Evolutionary conservation across 2,113 vertebrate genomes (phyloP).

Genomic region (Stomatorhinus ivindoensis): DNA sequence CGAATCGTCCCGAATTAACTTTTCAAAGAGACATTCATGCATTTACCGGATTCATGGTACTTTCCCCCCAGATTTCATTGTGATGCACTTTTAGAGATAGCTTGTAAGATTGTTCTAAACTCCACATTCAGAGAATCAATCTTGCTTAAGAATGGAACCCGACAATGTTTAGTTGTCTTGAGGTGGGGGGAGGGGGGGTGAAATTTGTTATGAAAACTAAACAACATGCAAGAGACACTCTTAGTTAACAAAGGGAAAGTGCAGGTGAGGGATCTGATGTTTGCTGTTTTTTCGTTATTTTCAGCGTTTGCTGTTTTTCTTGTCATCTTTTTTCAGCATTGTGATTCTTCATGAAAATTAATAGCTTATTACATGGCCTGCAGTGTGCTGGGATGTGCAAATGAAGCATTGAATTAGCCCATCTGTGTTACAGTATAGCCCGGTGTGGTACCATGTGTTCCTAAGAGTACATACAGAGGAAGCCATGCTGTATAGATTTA

Average conservation of each 20-base stretch:
- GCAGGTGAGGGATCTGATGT: background rate
- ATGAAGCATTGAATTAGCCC: background rate
- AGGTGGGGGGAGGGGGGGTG: background rate
- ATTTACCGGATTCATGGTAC: background rate
- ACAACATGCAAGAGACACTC: background rate
- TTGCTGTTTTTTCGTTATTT: background rate
- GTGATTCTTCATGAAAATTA: background rate
- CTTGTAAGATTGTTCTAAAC: too few relatives aligned
- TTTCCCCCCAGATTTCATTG: background rate
- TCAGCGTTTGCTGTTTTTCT: background rate
- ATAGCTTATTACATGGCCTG: background rate
- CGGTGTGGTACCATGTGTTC: background rate
- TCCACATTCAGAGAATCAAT: background rate
- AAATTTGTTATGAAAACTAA: background rate
- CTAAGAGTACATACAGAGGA: background rate
- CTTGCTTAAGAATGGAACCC: background rate
- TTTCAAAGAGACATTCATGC: background rate
- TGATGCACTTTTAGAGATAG: too few relatives aligned
- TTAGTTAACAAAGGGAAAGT: background rate
- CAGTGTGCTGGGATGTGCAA: background rate
- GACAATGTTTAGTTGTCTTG: background rate
- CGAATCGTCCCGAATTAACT: conserved; percentile 5
- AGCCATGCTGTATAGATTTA: background rate
- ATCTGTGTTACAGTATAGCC: background rate
- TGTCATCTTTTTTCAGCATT: background rate